These are phyloP conservation scores for Saxicola maurus DNA, from an alignment of 2,797 vertebrate species.

Conservation along the genomic window DNA sequence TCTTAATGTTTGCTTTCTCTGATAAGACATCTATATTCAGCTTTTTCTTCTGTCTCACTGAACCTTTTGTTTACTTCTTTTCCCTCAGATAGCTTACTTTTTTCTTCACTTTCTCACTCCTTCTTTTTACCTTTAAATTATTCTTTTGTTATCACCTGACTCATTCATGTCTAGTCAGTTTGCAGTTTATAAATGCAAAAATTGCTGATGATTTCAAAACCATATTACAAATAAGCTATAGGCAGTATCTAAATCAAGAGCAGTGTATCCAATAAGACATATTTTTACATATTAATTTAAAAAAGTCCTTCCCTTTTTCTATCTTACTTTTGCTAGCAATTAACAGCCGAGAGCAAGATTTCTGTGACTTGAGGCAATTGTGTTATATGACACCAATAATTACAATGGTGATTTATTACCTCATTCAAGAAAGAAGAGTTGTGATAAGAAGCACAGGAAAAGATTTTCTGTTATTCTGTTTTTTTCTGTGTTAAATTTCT, in stretches of 20 bases:
- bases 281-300: background rate
- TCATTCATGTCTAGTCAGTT: background rate
- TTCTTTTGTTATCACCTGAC: background rate
- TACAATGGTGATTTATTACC: background rate
- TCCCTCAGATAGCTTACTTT: background rate
- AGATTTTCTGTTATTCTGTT: background rate
- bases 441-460: background rate
- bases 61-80: background rate
- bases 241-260: background rate
- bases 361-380: background rate
- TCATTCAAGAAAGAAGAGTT: background rate
- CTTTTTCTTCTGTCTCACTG: background rate
- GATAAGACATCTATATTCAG: background rate
- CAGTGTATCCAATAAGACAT: background rate
- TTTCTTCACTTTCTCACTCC: background rate
- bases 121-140: background rate
- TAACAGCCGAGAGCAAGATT: background rate
- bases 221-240: background rate
- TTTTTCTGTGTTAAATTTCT: background rate
- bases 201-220: background rate
- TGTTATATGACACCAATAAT: background rate
- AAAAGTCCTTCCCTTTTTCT: background rate
- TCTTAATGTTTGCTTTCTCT: background rate
- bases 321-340: background rate
- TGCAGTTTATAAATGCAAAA: background rate